A percentile compares a stretch with the other conserved stretches of the same genome.
Evolutionary conservation across 2,888 invertebrate genomes (phyloP).

Genomic region (Luperina testacea): DNA sequence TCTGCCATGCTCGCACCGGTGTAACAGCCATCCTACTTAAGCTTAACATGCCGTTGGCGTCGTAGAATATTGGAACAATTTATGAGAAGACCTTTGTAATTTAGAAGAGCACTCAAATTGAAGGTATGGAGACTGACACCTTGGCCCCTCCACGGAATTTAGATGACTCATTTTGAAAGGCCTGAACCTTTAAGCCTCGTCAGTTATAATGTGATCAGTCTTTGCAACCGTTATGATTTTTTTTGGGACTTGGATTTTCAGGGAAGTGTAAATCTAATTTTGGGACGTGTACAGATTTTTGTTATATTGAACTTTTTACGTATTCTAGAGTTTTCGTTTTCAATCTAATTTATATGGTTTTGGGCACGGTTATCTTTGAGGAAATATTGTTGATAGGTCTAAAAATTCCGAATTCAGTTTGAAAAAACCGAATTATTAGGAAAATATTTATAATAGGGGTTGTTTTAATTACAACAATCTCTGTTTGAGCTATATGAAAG

Average conservation of each 20-base stretch:
- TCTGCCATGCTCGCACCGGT: conserved; percentile 63
- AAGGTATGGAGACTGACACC: conserved; percentile 86
- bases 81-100: conserved; percentile 89
- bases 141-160: conserved; percentile 77
- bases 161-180: conserved; percentile 76
- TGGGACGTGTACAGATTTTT: neutral
- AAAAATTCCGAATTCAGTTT: neutral
- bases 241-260: conserved; percentile 27
- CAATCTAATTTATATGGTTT: neutral
- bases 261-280: conserved; percentile 3
- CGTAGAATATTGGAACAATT: conserved; percentile 89
- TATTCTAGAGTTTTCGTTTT: neutral
- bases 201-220: conserved; percentile 55
- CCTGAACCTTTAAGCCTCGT: conserved; percentile 46
- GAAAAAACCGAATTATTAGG: neutral
- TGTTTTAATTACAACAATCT: neutral
- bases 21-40: conserved; percentile 76
- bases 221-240: conserved; percentile 43
- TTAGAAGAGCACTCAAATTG: conserved; percentile 87
- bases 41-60: conserved; percentile 86
- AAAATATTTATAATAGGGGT: neutral
- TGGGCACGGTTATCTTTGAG: too few species aligned
- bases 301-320: neutral
- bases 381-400: neutral
- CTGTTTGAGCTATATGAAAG: neutral